Evolutionary conservation across 2,797 vertebrate species (phyloP), one percentile per base, ranked within the genome.

Genomic region (Poeciliopsis infans): DNA sequence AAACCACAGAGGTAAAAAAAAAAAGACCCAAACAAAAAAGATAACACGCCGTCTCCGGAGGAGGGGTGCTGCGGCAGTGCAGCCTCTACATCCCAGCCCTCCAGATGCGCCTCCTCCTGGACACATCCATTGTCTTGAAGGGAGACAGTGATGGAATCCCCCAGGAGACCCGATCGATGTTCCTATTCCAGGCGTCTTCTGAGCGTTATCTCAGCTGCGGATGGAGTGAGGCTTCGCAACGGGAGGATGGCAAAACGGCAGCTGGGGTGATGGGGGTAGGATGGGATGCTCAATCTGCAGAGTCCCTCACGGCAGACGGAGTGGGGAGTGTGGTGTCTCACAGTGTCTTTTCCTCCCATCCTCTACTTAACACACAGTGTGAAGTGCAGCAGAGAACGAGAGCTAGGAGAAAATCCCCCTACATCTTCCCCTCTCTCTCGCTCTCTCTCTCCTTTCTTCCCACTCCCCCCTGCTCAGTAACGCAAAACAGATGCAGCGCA

Each of bases 381-480:
- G 51, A 83, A 88, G 76, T 81, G 89, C 85, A 93, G 92, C 93
- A 93, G 90, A 92, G 83, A 90, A 88, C 2, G 2, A 47, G 75
- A 89, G 78, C 81, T 81, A 25, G 81, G 90, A 92, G 88, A 87
- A 89, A 53, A 53, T 53, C 84, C 88, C 92, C 92, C 69, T 78
- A 75, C 81, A 85, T 88, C 79, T 74, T 47, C 41, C 25, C 75
- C 47, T 61, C 66, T 79, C 79, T 66, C 74, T 72, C 55, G 11
- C 11, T 31, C 45, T 47, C 47, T 61, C 61, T 78, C 80, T 66
- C 69, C 71, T 28, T 28, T 31, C 15, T 69, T 45, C 12, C 74
- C 72, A 33, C 36, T 28, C n/a, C 31, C 87, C 93, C 76, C 83
- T 92, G 94, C 91, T 95, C 95, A 93, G 93, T 95, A 94, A 94